Evolutionary conservation across 2,113 vertebrate species (phyloP).

Genomic region (Castor canadensis): DNA sequence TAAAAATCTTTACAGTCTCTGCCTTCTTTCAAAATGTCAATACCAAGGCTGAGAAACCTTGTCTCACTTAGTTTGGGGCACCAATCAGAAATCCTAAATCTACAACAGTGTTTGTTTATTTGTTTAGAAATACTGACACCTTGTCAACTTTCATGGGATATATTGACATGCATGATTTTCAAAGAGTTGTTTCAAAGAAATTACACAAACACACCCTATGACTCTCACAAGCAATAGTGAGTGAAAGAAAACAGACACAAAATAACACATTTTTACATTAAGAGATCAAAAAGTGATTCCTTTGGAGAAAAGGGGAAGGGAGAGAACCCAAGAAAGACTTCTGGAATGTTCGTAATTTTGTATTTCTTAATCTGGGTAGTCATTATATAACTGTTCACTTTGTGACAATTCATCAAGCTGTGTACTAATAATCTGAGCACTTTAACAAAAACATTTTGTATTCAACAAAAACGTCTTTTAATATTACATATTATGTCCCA

Average conservation of each 20-base stretch:
- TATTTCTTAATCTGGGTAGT: constrained; percentile 53
- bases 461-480: too few species aligned
- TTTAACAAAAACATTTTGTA: too few species aligned
- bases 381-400: not conserved
- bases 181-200: constrained; percentile 29
- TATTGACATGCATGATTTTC: not conserved
- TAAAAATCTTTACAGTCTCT: not conserved
- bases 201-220: not conserved
- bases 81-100: constrained; percentile 21
- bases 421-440: not conserved
- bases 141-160: not conserved
- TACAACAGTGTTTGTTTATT: not conserved
- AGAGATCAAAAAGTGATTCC: not conserved
- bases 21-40: constrained; percentile 21
- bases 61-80: not conserved
- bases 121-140: constrained; percentile 36
- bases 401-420: constrained; percentile 3
- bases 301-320: constrained; percentile 13
- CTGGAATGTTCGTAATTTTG: constrained; percentile 37
- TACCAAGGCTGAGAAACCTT: not conserved
- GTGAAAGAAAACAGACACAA: constrained; percentile 7
- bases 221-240: not conserved
- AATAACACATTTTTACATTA: not conserved
- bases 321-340: not conserved
- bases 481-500: not conserved